Evolutionary conservation across 2,888 invertebrate species (phyloP), one percentile per base, ranked within the genome.

Genomic region (Clitarchus hookeri): DNA sequence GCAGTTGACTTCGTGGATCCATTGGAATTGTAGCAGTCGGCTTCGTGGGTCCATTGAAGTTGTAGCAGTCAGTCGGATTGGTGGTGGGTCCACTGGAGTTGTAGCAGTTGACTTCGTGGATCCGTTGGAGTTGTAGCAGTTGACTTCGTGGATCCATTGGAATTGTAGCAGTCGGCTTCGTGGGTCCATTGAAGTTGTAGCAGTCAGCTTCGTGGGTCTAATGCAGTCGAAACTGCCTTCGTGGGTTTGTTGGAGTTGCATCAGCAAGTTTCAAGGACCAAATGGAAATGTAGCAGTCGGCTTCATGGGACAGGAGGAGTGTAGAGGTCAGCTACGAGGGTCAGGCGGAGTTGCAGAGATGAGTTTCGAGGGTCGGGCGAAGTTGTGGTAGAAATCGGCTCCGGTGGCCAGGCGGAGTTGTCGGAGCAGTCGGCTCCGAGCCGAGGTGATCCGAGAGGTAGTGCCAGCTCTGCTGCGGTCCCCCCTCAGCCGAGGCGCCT

Each of bases 401-500:
- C 19, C 65, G 65, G 6, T 16, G 65, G n/a, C 65, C 65, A 19
- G 53, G 53, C 19, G 6, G 53, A 53, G 53, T 53, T n/a, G 65
- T 65, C 65, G 65, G 23, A 65, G 65, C 19, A n/a, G 19, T 65
- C n/a, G 65, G 23, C 65, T n/a, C 65, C 65, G 23, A n/a, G n/a
- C 2, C 8, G 65, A 65, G 0, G 13, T 19, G 4, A 36, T 82
- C 82, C 82, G 82, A 82, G 82, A 23, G 79, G 82, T 36, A 82
- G 82, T 82, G 82, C 82, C 82, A 27, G 82, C 82, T 36, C 16
- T 82, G 82, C 82, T 82, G 82, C 82, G 36, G 27, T 82, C 36
- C 82, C 82, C 44, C 82, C 82, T 44, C 82, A 44, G 27, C 82
- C 82, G 82, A 44, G 23, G 82, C 82, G 82, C 27, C 82, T 27